Conservation (phyloP, 2,888 invertebrate genomes). For the Caenorhabditis sinica region DNA sequence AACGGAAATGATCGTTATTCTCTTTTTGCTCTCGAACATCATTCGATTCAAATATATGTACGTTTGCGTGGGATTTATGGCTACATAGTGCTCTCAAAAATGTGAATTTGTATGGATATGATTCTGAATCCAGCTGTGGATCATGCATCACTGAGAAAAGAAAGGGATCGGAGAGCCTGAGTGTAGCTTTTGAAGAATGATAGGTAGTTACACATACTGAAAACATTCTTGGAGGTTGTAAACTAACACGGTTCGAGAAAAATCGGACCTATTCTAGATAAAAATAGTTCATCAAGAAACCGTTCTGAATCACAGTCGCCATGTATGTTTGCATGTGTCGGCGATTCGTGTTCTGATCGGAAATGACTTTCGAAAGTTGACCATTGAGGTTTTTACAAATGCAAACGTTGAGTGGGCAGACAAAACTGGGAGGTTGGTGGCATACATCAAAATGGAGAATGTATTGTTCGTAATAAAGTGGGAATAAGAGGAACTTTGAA, state of each 20-base stretch:
- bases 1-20: slow-evolving; percentile 25
- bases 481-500: background rate
- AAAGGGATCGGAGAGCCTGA: background rate
- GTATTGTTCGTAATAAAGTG: background rate
- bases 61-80: slow-evolving; percentile 11
- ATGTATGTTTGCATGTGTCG: background rate
- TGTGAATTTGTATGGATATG: background rate
- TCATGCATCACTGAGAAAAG: slow-evolving; percentile 6
- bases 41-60: slow-evolving; percentile 2
- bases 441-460: background rate
- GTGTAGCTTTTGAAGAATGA: background rate
- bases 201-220: background rate
- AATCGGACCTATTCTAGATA: background rate
- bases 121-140: slow-evolving; percentile 21
- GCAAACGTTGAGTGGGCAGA: background rate
- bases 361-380: slow-evolving; percentile 7
- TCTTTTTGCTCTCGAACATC: slow-evolving; percentile 9
- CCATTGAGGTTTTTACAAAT: background rate
- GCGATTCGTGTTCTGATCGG: background rate
- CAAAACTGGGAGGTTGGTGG: background rate
- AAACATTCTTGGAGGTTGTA: background rate
- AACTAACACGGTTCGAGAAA: background rate
- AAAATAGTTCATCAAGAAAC: background rate
- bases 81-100: slow-evolving; percentile 8
- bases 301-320: background rate